Percentiles rank a stretch among this genome's conserved stretches.
Conservation (phyloP, 2,888 invertebrate species). For the Tinea semifulvella region DNA sequence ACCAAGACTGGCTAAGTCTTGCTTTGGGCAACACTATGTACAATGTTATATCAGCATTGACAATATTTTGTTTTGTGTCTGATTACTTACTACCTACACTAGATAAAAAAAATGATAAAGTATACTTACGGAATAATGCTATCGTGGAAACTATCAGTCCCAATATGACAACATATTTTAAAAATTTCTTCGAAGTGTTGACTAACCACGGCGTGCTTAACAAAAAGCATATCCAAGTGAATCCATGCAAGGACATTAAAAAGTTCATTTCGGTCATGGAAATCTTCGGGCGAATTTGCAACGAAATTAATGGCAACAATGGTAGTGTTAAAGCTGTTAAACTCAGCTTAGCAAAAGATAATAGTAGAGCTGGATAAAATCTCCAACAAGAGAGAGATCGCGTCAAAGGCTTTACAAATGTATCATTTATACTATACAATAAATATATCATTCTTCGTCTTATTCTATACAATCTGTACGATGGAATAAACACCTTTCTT, state of each 20-base stretch:
- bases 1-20: too few relatives aligned
- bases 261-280: slow-evolving; percentile 47
- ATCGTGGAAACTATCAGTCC: slow-evolving; percentile 42
- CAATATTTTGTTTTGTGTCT: too few relatives aligned
- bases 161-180: slow-evolving; percentile 42
- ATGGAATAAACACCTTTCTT: slow-evolving; percentile 48
- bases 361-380: slow-evolving; percentile 53
- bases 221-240: slow-evolving; percentile 58
- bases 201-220: slow-evolving; percentile 52
- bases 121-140: slow-evolving; percentile 45
- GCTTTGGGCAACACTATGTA: too few relatives aligned
- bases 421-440: slow-evolving; percentile 49
- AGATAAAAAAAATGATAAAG: background rate
- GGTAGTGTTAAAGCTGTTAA: slow-evolving; percentile 43
- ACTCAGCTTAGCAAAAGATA: slow-evolving; percentile 42
- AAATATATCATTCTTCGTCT: slow-evolving; percentile 40
- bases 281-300: slow-evolving; percentile 43
- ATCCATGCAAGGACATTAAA: slow-evolving; percentile 49
- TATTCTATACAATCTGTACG: slow-evolving; percentile 49
- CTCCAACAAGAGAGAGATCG: slow-evolving; percentile 52
- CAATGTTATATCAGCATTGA: too few relatives aligned
- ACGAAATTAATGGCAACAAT: slow-evolving; percentile 44
- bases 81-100: too few relatives aligned
- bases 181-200: slow-evolving; percentile 53
- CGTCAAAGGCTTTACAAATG: slow-evolving; percentile 51